Evolutionary conservation across 2,797 vertebrate genomes (phyloP), one percentile per base, ranked within the genome.

Genomic region (Chiroxiphia lanceolata): DNA sequence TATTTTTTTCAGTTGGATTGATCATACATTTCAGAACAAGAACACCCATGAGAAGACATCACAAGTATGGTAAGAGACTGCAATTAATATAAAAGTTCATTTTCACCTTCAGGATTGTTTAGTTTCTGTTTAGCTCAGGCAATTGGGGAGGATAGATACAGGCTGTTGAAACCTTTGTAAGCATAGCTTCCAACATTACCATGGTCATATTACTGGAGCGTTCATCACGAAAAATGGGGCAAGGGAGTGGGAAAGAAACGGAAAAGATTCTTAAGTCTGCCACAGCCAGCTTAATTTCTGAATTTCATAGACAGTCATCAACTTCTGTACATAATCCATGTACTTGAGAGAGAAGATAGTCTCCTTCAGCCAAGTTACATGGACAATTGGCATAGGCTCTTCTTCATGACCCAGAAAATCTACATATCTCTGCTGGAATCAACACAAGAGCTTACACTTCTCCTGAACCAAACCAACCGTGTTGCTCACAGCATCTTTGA

Each of bases 1-100:
- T 67, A 83, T 80, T 87, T 84, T 84, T 83, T 96, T 92, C 74
- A 67, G 36, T 82, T 21, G 5, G 68, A 89, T 27, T 90, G 80
- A 94, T 95, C 64, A 34, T 67, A 71, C 15, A 36, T 84, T 93
- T 90, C 72, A 83, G 80, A 94, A 76, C 36, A 89, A 61, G 50
- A 60, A 72, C 84, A 95, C 29, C 85, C 75, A 56, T 40, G 65
- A 95, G 79, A 90, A 93, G 78, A 92, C 53, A 65, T 33, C 21
- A 64, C 44, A 51, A 83, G 31, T 44, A 64, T 12, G 63, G 10
- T 51, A 70, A 81, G 50, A 68, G 40, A 81, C 76, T 80, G 68
- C 42, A 61, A 34, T 64, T 67, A 53, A 80, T 72, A 61, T 11
- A 31, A 84, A 70, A 40, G 34, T 75, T 51, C 11, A 5, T 75